Conservation (phyloP, 1,140 invertebrate species). For the Polypedilum vanderplanki region DNA sequence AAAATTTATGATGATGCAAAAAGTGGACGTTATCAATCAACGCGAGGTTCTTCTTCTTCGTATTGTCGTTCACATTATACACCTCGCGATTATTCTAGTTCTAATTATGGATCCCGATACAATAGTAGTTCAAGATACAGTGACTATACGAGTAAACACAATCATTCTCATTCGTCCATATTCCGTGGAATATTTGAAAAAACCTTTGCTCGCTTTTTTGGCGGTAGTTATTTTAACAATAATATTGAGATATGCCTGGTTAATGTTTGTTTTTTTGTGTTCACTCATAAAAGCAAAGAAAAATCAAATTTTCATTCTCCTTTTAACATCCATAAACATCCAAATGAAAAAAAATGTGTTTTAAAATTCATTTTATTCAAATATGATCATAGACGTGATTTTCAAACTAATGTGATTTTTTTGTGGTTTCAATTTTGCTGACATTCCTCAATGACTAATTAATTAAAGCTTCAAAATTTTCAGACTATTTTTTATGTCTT, state of each 20-base stretch:
- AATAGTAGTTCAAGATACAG: conserved; percentile 6
- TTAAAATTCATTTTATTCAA: too few relatives aligned
- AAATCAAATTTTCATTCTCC: too few relatives aligned
- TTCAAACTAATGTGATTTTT: conserved; percentile 4
- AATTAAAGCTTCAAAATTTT: neutral
- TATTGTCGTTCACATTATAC: conserved; percentile 12
- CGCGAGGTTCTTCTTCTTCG: neutral
- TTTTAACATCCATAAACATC: too few relatives aligned
- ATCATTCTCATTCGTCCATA: neutral
- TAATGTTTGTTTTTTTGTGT: neutral
- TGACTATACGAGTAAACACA: conserved; percentile 21
- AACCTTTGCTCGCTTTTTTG: conserved; percentile 22
- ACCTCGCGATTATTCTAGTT: neutral
- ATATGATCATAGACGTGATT: neutral
- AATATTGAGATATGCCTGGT: neutral
- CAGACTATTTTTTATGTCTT: neutral
- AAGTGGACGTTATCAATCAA: conserved; percentile 15
- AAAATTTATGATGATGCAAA: conserved; percentile 28
- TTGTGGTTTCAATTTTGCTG: conserved; percentile 1
- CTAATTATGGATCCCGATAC: neutral
- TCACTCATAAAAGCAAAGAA: neutral
- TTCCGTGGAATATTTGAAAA: conserved; percentile 15
- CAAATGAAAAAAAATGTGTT: too few relatives aligned
- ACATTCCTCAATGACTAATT: conserved; percentile 5
- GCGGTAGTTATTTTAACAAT: neutral